Evolutionary conservation across 1,140 invertebrate genomes (phyloP), one percentile per base, ranked within the genome.

Genomic region (Caenorhabditis remanei): DNA sequence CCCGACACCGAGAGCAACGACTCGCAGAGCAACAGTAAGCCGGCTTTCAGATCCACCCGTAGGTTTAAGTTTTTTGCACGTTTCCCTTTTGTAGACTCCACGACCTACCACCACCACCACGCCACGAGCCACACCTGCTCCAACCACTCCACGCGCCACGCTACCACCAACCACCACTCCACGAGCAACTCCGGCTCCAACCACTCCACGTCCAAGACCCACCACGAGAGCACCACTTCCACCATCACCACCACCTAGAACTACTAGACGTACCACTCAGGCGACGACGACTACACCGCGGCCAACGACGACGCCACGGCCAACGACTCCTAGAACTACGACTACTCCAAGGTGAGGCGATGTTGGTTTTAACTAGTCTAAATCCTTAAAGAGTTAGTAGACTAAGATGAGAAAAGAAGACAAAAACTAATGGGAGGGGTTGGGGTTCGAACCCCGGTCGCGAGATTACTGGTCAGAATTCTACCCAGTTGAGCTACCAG

Each of bases 1-100:
- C 4, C 71, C 71, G 53, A 79, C 71, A 5, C 53, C 71, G 24
- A 41, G 71, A 8, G 46, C 71, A 79, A 79, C 71, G 7, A 79
- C 71, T 50, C 13, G 71, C 14, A 79, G 71, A 79, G 71, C 71
- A 11, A 79, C 71, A 48, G 71, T 79, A 79, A 79, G 71, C 71
- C n/a, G 71, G 53, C 71, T 79, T 79, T 79, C 71, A 13, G 71
- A 79, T 41, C 71, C 71, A 48, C 71, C 71, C 7, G 71, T 79
- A 79, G 46, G 71, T 79, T 79, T 79, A 24, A 50, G 71, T 79
- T 79, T 46, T 53, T 50, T 79, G 46, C 71, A 50, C 71, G 46
- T 79, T 79, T 79, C 32, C 32, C 46, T 53, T 46, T 32, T 53
- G 53, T 24, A 79, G 46, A 79, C 71, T 24, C 13, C 63, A 40